Conservation (phyloP, 2,888 invertebrate genomes). For the Sesia bembeciformis region DNA sequence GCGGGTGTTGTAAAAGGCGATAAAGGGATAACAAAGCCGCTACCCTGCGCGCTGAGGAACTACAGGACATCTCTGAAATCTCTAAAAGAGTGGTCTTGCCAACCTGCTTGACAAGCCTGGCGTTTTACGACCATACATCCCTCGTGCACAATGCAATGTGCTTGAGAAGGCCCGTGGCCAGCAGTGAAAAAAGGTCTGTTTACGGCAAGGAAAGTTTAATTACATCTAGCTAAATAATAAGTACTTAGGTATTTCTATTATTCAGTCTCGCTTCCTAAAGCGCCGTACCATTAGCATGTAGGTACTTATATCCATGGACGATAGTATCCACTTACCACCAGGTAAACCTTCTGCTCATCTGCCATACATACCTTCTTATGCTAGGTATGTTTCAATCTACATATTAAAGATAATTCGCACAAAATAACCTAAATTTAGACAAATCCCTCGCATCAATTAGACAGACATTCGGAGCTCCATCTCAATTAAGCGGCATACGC, state of each 20-base stretch:
- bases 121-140: background rate
- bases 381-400: background rate
- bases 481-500: background rate
- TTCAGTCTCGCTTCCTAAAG: no score
- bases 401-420: background rate
- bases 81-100: background rate
- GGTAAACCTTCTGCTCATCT: background rate
- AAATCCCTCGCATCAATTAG: background rate
- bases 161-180: background rate
- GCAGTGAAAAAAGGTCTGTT: background rate
- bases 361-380: background rate
- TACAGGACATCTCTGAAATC: no score
- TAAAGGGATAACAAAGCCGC: no score
- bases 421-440: background rate
- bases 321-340: background rate
- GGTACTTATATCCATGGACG: background rate
- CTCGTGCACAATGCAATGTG: background rate
- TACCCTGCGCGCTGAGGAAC: no score
- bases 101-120: background rate
- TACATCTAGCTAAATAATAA: no score
- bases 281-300: background rate
- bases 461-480: background rate
- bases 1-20: no score
- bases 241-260: no score
- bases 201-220: no score